Conservation (phyloP, 2,888 invertebrate genomes). For the Metacarcinus magister region DNA sequence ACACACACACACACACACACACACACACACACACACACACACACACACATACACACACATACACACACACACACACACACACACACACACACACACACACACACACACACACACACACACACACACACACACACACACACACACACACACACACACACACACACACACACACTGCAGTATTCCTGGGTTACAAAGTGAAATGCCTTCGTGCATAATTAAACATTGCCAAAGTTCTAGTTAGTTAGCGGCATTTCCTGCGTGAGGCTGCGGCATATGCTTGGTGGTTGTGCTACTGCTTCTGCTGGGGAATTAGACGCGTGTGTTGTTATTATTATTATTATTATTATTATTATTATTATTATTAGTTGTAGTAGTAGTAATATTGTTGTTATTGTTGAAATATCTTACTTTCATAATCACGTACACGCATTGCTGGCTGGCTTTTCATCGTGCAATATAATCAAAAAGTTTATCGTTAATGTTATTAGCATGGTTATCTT, state of each 20-base stretch:
- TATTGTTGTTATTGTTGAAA: no score
- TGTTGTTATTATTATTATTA: not conserved
- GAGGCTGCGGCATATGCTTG: not conserved
- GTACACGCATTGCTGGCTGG: no score
- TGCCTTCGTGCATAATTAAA: slow-evolving; percentile 22
- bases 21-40: slow-evolving; percentile 39
- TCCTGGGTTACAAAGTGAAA: slow-evolving; percentile 19
- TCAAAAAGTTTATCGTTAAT: no score
- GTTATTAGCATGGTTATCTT: no score
- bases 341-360: not conserved
- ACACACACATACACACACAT: slow-evolving; percentile 28
- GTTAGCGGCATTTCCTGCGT: not conserved
- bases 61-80: not conserved
- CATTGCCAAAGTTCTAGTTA: not conserved
- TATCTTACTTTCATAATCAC: no score
- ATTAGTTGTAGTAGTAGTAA: not conserved
- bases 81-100: not conserved
- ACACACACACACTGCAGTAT: not conserved
- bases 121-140: not conserved
- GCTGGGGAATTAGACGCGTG: not conserved
- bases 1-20: slow-evolving; percentile 65
- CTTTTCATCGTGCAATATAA: no score
- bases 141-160: not conserved
- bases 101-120: not conserved
- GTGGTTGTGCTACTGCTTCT: not conserved